Evolutionary conservation across 2,113 vertebrate genomes (phyloP), one percentile per base, ranked within the genome.

Genomic region (Sisor rabdophorus): DNA sequence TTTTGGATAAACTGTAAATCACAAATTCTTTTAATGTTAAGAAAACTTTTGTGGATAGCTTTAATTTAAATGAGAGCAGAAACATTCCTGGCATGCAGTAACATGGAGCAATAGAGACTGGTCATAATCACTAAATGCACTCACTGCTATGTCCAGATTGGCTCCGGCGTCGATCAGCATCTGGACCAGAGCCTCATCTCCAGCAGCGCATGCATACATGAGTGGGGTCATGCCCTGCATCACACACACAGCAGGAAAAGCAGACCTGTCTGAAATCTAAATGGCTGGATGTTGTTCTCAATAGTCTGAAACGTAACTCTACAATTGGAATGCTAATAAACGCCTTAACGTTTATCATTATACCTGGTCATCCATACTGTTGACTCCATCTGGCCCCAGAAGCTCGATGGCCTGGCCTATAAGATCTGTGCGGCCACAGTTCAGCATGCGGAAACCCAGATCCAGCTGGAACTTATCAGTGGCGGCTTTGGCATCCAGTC

Each of bases 301-400:
- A 22, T 52, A 24, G 4, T 20, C 30, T 28, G 26, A 52, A 63
- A 55, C 32, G n/a, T 8, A 71, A 20, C 26, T 54, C 76, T 60
- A 32, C 19, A 13, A 75, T 50, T 59, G 48, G 40, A 58, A 56
- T 30, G 13, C 7, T 48, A 44, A 22, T 22, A 64, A 75, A 65
- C 24, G 60, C n/a, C 32, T 58, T 24, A 50, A n/a, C n/a, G n/a
- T 44, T 32, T 24, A 53, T 30, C 24, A 52, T 30, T 58, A 1
- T 86, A 99, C 97, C 96, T 98, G 96, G 83, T 98, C 97, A 0
- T 98, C 96, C 95, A 96, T 95, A 81, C 95, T 97, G 91, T 98
- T 98, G 11, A 98, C 95, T 11, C 97, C 97, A 0, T 98, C 95
- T 0, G 93, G 90, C 17, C 97, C 96, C 85, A 98, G 89, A 1